Evolutionary conservation across 2,113 vertebrate species (phyloP).

Genomic region (Sceloporus undulatus): DNA sequence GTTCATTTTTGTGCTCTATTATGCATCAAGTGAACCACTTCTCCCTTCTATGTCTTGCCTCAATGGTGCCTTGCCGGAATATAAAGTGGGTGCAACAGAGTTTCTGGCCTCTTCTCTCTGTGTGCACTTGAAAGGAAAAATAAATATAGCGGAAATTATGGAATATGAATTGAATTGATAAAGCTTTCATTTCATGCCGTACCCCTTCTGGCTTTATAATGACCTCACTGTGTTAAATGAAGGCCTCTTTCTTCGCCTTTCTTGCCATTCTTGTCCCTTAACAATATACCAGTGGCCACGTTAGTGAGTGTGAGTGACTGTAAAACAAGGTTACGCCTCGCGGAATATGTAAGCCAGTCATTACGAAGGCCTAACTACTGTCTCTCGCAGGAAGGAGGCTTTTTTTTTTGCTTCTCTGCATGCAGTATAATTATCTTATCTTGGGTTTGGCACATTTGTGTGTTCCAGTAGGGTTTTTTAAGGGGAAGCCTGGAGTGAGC

Average conservation of each 20-base stretch:
- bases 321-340: neutral
- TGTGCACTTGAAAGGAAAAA: neutral
- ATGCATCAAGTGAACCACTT: neutral
- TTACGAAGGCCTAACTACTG: neutral
- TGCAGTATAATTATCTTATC: neutral
- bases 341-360: accelerated
- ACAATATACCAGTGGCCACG: slow-evolving; percentile 22
- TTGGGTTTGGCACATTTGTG: no score
- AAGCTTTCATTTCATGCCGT: slow-evolving; percentile 10
- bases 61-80: neutral
- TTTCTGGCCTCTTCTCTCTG: neutral
- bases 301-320: slow-evolving; percentile 22
- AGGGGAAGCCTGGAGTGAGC: neutral
- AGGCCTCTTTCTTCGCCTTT: no score
- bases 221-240: neutral
- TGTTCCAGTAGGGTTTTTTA: neutral
- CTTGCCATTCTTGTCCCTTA: slow-evolving; percentile 9
- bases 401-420: neutral
- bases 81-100: neutral
- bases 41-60: slow-evolving; percentile 48
- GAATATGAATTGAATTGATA: slow-evolving; percentile 44
- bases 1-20: neutral
- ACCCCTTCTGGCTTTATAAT: slow-evolving; percentile 5
- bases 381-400: neutral
- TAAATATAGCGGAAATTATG: slow-evolving; percentile 45